phyloP scores from a whole-genome alignment of 2,113 vertebrate species.

The Phrynosoma blainvillii region DNA sequence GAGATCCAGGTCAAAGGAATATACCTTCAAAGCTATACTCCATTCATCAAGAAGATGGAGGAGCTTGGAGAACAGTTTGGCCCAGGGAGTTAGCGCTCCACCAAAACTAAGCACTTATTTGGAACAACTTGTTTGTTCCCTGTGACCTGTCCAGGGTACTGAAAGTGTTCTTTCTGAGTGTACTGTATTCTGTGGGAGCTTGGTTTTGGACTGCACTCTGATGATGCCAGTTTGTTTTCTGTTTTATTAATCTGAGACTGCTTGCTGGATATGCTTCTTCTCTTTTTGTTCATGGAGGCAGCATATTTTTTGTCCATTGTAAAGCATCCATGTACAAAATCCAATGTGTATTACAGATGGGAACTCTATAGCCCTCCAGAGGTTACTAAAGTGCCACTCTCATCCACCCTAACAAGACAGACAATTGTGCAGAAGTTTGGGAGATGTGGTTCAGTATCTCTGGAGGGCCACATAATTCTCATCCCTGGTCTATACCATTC shows the following conservation, averaged over 20 bases:
- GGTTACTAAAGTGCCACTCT: too few species aligned
- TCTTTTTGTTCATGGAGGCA: too few species aligned
- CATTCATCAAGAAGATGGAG: too few species aligned
- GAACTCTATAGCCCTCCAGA: not conserved
- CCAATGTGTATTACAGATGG: not conserved
- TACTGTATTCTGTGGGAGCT: not conserved
- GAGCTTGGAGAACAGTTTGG: not conserved
- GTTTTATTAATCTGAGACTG: not conserved
- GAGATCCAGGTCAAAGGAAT: not conserved
- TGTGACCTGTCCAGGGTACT: not conserved
- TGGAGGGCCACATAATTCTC: too few species aligned
- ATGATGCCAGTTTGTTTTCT: not conserved
- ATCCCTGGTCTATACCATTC: too few species aligned
- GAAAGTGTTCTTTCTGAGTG: not conserved
- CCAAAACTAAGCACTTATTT: not conserved
- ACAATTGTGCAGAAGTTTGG: too few species aligned
- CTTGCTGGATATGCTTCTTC: not conserved
- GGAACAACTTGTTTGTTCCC: not conserved
- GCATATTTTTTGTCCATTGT: too few species aligned
- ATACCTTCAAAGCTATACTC: not conserved
- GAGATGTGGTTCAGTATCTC: too few species aligned
- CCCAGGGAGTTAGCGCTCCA: not conserved
- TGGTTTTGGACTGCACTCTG: not conserved
- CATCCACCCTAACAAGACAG: too few species aligned
- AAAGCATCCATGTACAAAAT: not conserved